Percentiles rank a stretch among this genome's conserved stretches.
These are phyloP conservation scores for Vanessa tameamea DNA, from an alignment of 1,140 invertebrate genomes.

Conservation along the genomic window DNA sequence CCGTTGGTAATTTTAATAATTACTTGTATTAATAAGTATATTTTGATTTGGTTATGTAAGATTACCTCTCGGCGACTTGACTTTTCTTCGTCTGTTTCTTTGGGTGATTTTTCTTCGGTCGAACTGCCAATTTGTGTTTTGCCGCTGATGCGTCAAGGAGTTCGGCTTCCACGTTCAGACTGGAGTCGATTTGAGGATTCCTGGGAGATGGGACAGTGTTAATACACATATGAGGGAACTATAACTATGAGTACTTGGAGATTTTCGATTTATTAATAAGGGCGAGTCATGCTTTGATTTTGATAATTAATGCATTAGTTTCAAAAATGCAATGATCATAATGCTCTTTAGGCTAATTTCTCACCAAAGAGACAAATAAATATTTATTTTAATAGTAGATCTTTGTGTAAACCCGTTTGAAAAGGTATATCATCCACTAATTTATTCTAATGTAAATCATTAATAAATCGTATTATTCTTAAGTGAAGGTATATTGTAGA, in stretches of 20 bases:
- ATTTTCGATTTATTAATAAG: background rate
- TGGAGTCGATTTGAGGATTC: slow-evolving; percentile 81
- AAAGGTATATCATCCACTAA: no score
- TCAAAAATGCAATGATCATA: no score
- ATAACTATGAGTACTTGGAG: slow-evolving; percentile 1
- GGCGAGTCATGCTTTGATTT: background rate
- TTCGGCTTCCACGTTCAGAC: slow-evolving; percentile 82
- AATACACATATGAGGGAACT: slow-evolving; percentile 32
- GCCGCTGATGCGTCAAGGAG: slow-evolving; percentile 89
- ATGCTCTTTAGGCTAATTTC: no score
- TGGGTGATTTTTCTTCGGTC: slow-evolving; percentile 85
- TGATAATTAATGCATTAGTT: background rate
- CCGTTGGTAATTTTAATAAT: no score
- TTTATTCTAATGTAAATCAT: no score
- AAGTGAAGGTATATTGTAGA: no score
- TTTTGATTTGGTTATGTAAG: no score
- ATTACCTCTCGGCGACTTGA: slow-evolving; percentile 44
- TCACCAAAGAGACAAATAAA: no score
- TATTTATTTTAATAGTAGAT: no score
- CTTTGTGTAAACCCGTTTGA: no score
- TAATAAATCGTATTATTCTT: no score
- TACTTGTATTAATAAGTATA: no score
- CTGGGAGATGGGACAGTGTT: slow-evolving; percentile 73
- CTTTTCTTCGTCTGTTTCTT: slow-evolving; percentile 48
- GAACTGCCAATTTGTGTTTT: slow-evolving; percentile 87